phyloP scores from a whole-genome alignment of 2,113 vertebrate species.

The Eira barbara region DNA sequence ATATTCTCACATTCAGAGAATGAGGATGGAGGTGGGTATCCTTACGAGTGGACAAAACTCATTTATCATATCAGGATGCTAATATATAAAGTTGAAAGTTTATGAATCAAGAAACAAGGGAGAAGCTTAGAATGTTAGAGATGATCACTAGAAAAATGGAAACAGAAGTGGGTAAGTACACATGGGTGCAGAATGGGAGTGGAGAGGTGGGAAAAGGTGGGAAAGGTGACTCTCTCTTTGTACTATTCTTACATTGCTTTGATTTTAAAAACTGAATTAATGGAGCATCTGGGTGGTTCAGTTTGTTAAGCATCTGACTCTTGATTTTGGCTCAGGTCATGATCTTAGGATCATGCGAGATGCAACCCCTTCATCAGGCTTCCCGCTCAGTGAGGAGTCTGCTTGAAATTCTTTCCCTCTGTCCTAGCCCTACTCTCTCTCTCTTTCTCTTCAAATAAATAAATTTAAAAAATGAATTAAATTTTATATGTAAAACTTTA shows the following conservation, averaged over 20 bases:
- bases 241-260: neutral
- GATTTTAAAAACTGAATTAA: neutral
- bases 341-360: neutral
- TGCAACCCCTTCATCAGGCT: neutral
- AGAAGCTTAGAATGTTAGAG: neutral
- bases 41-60: neutral
- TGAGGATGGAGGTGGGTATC: rapidly evolving
- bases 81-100: neutral
- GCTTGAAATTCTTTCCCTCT: neutral
- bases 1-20: neutral
- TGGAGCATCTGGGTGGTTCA: neutral
- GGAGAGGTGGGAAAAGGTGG: neutral
- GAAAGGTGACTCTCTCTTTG: neutral
- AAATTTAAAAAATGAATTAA: neutral
- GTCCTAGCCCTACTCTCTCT: neutral
- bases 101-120: neutral
- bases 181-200: rapidly evolving
- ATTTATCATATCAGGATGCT: neutral
- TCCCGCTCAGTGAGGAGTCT: neutral
- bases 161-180: neutral
- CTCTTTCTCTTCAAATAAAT: neutral
- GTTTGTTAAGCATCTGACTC: neutral
- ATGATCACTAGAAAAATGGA: neutral
- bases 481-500: neutral
- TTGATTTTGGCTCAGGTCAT: neutral